Base-by-base conservation (phyloP, 2,888 invertebrate species). In the Morpho deidamia region DNA sequence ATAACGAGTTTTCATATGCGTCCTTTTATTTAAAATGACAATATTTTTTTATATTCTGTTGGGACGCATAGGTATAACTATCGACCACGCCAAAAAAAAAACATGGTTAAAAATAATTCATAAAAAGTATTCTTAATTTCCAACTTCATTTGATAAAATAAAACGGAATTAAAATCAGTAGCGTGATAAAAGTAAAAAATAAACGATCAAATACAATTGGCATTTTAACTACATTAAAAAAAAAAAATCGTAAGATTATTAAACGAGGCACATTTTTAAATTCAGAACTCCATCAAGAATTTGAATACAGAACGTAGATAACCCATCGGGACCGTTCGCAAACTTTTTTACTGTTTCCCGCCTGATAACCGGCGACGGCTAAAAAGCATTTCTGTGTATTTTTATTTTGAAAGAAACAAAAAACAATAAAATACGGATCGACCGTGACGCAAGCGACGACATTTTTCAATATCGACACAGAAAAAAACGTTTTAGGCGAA, bases 361-460 rank as follows among this genome's bases (percentile, higher is more conserved):
- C 67, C 65, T 76, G 88, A 86, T 88, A 88, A 85, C 78, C 72
- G 72, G 63, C 76, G 79, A 75, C 79, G 72, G 75, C 76, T 84
- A 86, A 87, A 88, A 81, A 89, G 89, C 89, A 81, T 89, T 88
- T 87, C 85, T 80, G 86, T 89, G 89, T 89, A 79, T 70, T 66
- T 65, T 63, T 59, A 44, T 51, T 51, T 44, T 23, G 44, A 47
- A 67, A 68, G 71, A 72, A 72, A 77, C 74, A 73, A 61, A 47
- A 66, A 72, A 73, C 75, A 72, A 68, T 67, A 60, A 64, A 61
- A 71, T 59, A 60, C 68, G 70, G 64, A 49, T 59, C 62, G 69
- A 70, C 76, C 74, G 78, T 80, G 79, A 81, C 79, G 77, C 80
- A 74, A 67, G 71, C 74, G 74, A 74, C 71, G 78, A 83, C 79